Evolutionary conservation across 2,888 invertebrate species (phyloP).

Genomic region (Xylota sylvarum): DNA sequence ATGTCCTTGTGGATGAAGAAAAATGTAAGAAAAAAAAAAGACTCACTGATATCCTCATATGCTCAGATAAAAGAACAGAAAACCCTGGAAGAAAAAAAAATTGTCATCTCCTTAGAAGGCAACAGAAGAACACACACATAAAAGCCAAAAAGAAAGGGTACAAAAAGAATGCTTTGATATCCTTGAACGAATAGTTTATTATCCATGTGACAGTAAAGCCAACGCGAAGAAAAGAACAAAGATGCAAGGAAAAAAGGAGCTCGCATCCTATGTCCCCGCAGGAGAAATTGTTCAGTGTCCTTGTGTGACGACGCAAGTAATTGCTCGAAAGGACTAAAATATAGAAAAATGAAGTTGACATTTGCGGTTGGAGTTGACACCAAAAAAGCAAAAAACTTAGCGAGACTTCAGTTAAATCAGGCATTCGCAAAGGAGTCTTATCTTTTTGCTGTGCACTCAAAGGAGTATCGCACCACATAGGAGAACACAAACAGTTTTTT

Average conservation of each 20-base stretch:
- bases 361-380: conserved; percentile 44
- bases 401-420: conserved; percentile 14
- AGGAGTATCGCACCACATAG: conserved; percentile 23
- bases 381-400: conserved; percentile 8
- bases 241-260: conserved; percentile 47
- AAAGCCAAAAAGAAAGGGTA: conserved; percentile 13
- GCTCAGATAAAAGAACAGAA: conserved; percentile 45
- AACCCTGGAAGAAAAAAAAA: conserved; percentile 21
- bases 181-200: conserved; percentile 74
- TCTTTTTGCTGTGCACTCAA: conserved; percentile 18
- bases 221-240: conserved; percentile 24
- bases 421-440: conserved; percentile 19
- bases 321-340: conserved; percentile 38
- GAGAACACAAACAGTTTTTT: conserved; percentile 34
- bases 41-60: conserved; percentile 47
- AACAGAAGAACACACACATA: conserved; percentile 24
- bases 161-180: conserved; percentile 59
- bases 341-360: conserved; percentile 44
- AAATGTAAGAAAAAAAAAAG: conserved; percentile 13
- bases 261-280: not conserved
- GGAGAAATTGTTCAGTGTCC: conserved; percentile 20
- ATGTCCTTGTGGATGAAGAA: conserved; percentile 40
- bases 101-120: not conserved
- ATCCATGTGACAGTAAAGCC: conserved; percentile 69
- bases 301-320: conserved; percentile 62